Base-by-base conservation (phyloP, 2,888 invertebrate genomes). In the Xiphydria camelus region DNA sequence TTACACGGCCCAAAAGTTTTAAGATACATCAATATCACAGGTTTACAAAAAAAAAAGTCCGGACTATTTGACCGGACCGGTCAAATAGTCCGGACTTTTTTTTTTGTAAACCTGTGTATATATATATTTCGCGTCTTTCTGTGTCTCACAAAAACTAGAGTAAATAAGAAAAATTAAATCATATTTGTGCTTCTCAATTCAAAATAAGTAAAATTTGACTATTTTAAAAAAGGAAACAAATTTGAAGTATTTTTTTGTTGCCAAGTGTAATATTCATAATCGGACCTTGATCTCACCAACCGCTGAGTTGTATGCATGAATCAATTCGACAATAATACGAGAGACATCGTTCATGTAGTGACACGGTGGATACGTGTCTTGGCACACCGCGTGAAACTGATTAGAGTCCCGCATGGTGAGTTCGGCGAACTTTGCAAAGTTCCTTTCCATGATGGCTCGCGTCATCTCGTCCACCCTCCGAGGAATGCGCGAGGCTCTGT, bases 321-420 rank as follows among this genome's bases (percentile, higher is more conserved):
- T 82, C 46, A 95, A 77, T 47, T 87, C 80, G 3, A 89, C 82
- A 41, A 99, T 87, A 17, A 82, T 78, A 70, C 88, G 86, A 0
- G 98, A 97, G 1, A 84, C 80, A 66, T 94, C 90, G 66, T 89
- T 96, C 87, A 98, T 85, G 72, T 99, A 99, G 9, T 86, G 80
- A 72, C 90, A 89, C 1, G 99, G 97, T 14, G 99, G 98, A 78
- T 84, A 94, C 0, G 97, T 91, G 72, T 98, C 98, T 49, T 94
- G 77, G 64, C 93, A 93, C 18, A 93, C 81, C 0, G 96, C 94
- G 80, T 99, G 99, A 66, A 99, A 88, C 72, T 96, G 93, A 80
- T 99, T 98, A 49, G 96, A 96, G 66, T 99, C 99, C 75, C 86
- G 87, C 91, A 99, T 99, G 0, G 95, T 94, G 15, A 97, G 80